Conservation (phyloP, 2,888 invertebrate genomes). For the Meiosimyza platycephala region DNA sequence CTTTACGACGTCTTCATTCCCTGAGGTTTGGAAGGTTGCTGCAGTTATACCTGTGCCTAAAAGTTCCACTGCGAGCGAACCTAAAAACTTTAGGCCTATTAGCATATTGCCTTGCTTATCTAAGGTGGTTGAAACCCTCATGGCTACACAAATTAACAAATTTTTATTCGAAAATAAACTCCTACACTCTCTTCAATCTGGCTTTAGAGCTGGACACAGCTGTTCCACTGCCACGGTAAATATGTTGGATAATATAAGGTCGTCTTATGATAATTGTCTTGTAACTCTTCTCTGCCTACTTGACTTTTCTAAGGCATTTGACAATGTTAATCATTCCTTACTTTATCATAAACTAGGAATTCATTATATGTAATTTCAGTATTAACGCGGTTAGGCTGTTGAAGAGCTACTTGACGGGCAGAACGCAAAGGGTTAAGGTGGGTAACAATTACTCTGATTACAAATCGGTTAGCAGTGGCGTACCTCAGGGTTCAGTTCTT, state of each 20-base stretch:
- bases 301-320: conserved; percentile 21
- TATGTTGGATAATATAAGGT: not conserved
- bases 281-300: conserved; percentile 1
- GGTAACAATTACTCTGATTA: not conserved
- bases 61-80: no score
- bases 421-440: not conserved
- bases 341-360: no score
- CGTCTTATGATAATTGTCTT: not conserved
- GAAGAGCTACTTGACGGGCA: not conserved
- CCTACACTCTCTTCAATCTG: conserved; percentile 4
- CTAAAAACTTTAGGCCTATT: no score
- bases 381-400: not conserved
- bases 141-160: no score
- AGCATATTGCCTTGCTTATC: no score
- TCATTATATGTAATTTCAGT: no score
- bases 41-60: no score
- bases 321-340: conserved; percentile 7
- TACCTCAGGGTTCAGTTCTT: conserved; percentile 10
- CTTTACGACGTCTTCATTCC: no score
- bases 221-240: conserved; percentile 11
- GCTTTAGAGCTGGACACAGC: conserved; percentile 7
- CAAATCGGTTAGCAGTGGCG: not conserved
- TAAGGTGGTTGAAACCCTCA: no score
- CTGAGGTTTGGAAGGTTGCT: not conserved
- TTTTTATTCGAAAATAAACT: not conserved